phyloP scores from a whole-genome alignment of 37 sponge, comb jelly and placozoan genomes.

The Aphrocallistes beatrix region DNA sequence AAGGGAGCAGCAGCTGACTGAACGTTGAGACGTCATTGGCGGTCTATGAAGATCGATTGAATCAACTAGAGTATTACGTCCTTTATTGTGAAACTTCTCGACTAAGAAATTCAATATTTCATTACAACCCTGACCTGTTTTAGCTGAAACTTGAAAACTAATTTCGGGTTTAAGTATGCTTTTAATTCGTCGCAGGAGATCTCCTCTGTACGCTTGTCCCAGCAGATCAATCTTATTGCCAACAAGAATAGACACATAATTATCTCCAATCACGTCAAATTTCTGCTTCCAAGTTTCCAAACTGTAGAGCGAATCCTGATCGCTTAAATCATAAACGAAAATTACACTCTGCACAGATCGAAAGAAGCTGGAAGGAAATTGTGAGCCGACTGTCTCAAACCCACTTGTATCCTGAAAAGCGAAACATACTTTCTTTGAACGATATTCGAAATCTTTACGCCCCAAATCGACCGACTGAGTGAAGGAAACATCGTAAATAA shows the following conservation, averaged over 20 bases:
- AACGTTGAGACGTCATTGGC: background rate
- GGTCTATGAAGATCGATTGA: background rate
- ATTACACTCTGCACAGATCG: background rate
- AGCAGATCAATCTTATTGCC: background rate
- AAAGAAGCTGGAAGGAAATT: background rate
- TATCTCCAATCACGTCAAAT: background rate
- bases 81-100: background rate
- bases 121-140: background rate
- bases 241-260: background rate
- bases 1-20: background rate
- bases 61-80: background rate
- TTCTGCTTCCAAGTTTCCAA: background rate
- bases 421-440: conserved; percentile 10
- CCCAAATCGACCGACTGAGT: background rate
- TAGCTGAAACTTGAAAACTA: background rate
- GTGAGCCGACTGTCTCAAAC: background rate
- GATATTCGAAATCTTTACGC: background rate
- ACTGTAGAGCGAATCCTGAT: background rate
- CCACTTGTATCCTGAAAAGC: background rate
- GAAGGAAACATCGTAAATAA: background rate
- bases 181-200: background rate
- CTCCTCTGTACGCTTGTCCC: background rate
- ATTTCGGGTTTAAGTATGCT: background rate
- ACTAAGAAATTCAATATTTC: background rate
- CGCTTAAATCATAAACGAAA: background rate